Base-by-base conservation (phyloP, 2,888 invertebrate genomes). In the Sphaeridia pumilis region DNA sequence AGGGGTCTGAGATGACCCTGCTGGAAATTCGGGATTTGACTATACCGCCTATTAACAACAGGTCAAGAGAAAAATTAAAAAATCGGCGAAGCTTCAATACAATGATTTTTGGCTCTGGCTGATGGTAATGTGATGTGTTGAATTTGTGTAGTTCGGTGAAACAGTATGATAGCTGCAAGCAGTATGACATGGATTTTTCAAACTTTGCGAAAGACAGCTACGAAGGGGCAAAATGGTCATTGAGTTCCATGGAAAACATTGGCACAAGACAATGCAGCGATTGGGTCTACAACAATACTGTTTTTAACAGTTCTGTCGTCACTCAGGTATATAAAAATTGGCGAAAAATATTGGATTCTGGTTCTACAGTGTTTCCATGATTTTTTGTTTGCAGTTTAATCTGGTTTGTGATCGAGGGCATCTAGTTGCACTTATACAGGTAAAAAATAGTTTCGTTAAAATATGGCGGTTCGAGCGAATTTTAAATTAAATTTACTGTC, bases 21-120 rank as follows among this genome's bases (percentile, higher is more conserved):
- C 58, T 58, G 44, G 51, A 64, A 56, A 59, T 64, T 52, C 51
- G 56, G 36, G 59, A 60, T 36, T 31, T 64, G 38, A 58, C 62
- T 14, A 62, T 62, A 48, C 64, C 64, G 24, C 34, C 17, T 31
- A 54, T 31, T 28, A 31, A 38, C 5, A 14, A 38, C 38, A 38
- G 38, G 12, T 46, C 47, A 42, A 52, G 52, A 46, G 20, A 45
- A 52, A 38, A 46, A 36, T n/a, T n/a, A n/a, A n/a, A n/a, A n/a
- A n/a, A n/a, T n/a, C n/a, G n/a, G n/a, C n/a, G n/a, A n/a, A n/a
- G n/a, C n/a, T n/a, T n/a, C n/a, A n/a, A n/a, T n/a, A n/a, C n/a
- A n/a, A n/a, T n/a, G n/a, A n/a, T n/a, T n/a, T n/a, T n/a, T n/a
- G n/a, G n/a, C n/a, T n/a, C n/a, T n/a, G n/a, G n/a, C n/a, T n/a